These are phyloP conservation scores for Eilema caniola DNA, from an alignment of 2,888 invertebrate species.

Conservation along the genomic window DNA sequence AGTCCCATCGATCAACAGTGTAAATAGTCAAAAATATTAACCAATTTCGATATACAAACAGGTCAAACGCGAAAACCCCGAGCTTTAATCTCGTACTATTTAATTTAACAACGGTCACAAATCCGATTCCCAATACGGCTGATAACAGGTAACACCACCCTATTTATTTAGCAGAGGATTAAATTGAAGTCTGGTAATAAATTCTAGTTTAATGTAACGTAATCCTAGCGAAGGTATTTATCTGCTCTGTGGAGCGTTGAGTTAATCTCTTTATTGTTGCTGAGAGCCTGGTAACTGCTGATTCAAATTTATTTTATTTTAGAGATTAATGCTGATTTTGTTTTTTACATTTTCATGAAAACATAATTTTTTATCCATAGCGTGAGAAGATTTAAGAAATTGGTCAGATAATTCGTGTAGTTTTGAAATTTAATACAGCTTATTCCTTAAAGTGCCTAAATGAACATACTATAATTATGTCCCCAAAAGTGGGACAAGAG, in stretches of 20 bases:
- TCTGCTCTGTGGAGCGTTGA: constrained; percentile 40
- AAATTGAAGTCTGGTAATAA: constrained; percentile 42
- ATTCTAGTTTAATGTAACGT: constrained; percentile 37
- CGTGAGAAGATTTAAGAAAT: too few species aligned
- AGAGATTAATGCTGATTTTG: too few species aligned
- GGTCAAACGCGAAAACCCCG: not conserved
- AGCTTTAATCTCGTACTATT: not conserved
- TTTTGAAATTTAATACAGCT: too few species aligned
- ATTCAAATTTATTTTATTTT: constrained; percentile 3
- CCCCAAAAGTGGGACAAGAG: too few species aligned
- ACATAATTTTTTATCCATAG: too few species aligned
- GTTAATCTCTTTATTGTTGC: constrained; percentile 42
- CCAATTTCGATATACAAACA: not conserved
- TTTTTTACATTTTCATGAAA: not conserved
- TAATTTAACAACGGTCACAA: constrained; percentile 10
- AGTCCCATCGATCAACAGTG: too few species aligned
- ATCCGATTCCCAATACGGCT: constrained; percentile 34
- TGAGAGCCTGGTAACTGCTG: constrained; percentile 42
- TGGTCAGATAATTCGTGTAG: too few species aligned
- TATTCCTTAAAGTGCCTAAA: too few species aligned
- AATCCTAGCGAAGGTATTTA: constrained; percentile 41
- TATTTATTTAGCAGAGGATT: constrained; percentile 38
- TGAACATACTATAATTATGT: too few species aligned
- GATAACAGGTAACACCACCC: constrained; percentile 32
- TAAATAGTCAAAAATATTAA: too few species aligned